These are phyloP conservation scores for Xiphophorus birchmanni DNA, from an alignment of 2,797 vertebrate species.

Conservation along the genomic window DNA sequence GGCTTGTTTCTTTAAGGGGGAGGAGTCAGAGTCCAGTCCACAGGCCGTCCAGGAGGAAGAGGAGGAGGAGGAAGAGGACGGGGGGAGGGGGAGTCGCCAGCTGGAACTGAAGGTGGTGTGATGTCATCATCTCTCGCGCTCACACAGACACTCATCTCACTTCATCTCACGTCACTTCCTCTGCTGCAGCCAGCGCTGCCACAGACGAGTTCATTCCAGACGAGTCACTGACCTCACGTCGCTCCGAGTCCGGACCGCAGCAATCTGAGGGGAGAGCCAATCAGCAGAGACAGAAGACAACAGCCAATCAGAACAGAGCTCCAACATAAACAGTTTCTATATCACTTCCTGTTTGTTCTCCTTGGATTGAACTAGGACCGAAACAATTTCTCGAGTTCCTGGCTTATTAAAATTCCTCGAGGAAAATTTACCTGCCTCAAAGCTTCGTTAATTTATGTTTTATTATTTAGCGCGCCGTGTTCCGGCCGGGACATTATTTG, in stretches of 20 bases:
- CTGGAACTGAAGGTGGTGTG: constrained; percentile 87
- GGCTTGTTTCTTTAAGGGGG: constrained; percentile 28
- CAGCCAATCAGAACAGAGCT: too few relatives aligned
- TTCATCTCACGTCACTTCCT: constrained; percentile 79
- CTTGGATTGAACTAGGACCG: too few relatives aligned
- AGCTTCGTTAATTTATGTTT: too few relatives aligned
- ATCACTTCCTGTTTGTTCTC: too few relatives aligned
- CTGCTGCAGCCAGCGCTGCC: constrained; percentile 77
- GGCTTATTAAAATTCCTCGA: too few relatives aligned
- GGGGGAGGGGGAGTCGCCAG: constrained; percentile 46
- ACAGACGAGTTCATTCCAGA: constrained; percentile 79
- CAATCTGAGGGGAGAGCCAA: constrained; percentile 67
- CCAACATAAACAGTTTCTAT: too few relatives aligned
- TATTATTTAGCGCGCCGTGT: too few relatives aligned
- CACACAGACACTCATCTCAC: constrained; percentile 91
- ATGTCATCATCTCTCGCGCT: constrained; percentile 87
- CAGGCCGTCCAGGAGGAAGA: constrained; percentile 52
- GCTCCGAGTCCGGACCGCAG: constrained; percentile 48
- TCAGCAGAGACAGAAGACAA: not conserved
- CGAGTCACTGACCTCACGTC: constrained; percentile 54
- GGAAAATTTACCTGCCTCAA: too few relatives aligned
- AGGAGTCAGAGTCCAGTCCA: constrained; percentile 80
- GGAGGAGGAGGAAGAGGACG: constrained; percentile 21
- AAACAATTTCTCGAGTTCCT: too few relatives aligned
- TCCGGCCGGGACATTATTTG: too few relatives aligned